A percentile compares a stretch with the other conserved stretches of the same genome.
Conservation (phyloP, 92 coral and sea anemone genomes). For the Parazoanthus swiftii region DNA sequence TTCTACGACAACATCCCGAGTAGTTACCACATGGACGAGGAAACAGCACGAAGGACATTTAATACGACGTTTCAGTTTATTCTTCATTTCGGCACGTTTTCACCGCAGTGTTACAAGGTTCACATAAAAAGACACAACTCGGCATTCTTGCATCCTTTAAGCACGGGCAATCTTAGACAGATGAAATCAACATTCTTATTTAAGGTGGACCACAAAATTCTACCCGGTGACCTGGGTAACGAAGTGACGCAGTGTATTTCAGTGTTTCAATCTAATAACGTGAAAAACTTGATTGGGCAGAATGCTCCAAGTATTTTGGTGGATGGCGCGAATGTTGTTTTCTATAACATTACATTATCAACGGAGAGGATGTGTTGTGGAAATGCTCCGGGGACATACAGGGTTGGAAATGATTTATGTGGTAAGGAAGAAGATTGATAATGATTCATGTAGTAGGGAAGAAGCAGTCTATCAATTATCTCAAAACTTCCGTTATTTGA, state of each 20-base stretch:
- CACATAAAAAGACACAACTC: background rate
- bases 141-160: background rate
- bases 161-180: background rate
- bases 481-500: too few relatives aligned
- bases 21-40: background rate
- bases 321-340: background rate
- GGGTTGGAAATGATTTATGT: background rate
- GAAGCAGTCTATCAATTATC: background rate
- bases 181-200: slow-evolving; percentile 16
- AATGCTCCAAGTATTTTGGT: slow-evolving; percentile 16
- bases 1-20: slow-evolving; percentile 14
- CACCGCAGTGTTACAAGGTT: slow-evolving; percentile 13
- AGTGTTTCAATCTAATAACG: background rate
- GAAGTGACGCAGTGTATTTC: slow-evolving; percentile 17
- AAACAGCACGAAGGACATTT: background rate
- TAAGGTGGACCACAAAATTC: background rate
- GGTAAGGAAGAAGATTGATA: background rate
- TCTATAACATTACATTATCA: background rate
- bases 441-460: too few relatives aligned
- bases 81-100: background rate
- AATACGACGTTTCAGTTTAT: slow-evolving; percentile 9
- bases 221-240: background rate
- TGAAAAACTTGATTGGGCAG: background rate
- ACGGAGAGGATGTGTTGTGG: slow-evolving; percentile 22
- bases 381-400: background rate